Evolutionary conservation across 2,113 vertebrate genomes (phyloP), one percentile per base, ranked within the genome.

Genomic region (Sakesphorus luctuosus): DNA sequence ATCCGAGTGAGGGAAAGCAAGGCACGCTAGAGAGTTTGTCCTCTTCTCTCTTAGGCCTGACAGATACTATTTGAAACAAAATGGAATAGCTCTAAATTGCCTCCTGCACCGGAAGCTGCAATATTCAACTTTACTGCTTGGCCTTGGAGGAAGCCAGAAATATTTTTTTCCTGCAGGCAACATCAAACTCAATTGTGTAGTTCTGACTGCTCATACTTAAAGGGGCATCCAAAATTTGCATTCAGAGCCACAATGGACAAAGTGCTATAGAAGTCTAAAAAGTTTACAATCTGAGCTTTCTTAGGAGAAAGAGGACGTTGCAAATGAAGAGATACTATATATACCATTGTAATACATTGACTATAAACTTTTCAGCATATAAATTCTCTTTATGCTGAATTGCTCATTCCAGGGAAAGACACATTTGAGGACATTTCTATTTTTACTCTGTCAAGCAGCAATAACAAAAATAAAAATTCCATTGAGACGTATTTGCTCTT

Each of bases 381-480:
- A 88, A 82, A 82, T 92, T 87, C 26, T 87, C 28, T 93, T 89
- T 68, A 58, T 75, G 84, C 40, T 17, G 66, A 68, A 14, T 79
- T 92, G 58, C 53, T 65, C 3, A 13, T 95, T 93, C 43, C 24
- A 68, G 18, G 24, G 43, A 77, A 89, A 90, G 38, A 84, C 53
- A 76, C 49, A 58, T 95, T 87, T 94, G 87, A 94, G 84, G 53
- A 69, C 9, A 46, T 16, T 46, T 82, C 36, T 77, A 72, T 61
- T 96, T 93, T 88, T 44, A 56, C 49, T 78, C 40, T 53, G n/a
- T 78, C 65, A 78, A 69, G 58, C 40, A 84, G 53, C 85, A 90
- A 83, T 35, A 96, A 75, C 59, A 93, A 77, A 50, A 52, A 49
- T 84, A 90, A 95, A 95, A 89, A 55, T 86, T 58, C 46, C 24